Percentiles rank a stretch among this genome's conserved stretches.
Conservation (phyloP, 1,140 invertebrate species). For the Diabrotica virgifera region DNA sequence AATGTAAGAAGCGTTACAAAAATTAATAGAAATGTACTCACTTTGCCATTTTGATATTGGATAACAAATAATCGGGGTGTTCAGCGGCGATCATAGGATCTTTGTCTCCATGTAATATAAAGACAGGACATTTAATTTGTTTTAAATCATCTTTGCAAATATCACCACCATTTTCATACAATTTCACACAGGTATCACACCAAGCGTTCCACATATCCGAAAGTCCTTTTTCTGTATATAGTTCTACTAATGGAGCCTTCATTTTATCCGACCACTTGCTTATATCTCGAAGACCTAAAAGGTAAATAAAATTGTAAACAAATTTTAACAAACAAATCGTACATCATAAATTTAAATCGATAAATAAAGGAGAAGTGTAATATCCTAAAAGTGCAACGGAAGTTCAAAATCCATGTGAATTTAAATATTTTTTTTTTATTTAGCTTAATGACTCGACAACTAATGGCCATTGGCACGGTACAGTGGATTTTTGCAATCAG, state of each 20-base stretch:
- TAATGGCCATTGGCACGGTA: no score
- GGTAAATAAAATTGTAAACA: slow-evolving; percentile 17
- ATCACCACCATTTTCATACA: slow-evolving; percentile 64
- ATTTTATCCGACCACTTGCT: slow-evolving; percentile 77
- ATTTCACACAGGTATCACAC: slow-evolving; percentile 62
- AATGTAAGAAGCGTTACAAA: no score
- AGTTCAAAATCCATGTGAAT: no score
- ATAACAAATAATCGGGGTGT: slow-evolving; percentile 69
- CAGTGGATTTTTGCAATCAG: no score
- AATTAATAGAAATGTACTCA: slow-evolving; percentile 44
- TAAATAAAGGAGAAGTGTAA: no score
- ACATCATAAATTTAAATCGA: no score
- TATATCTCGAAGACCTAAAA: slow-evolving; percentile 62
- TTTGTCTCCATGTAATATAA: slow-evolving; percentile 79
- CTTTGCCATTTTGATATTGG: slow-evolving; percentile 64
- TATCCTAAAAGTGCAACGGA: no score
- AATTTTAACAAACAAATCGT: no score
- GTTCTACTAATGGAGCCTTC: slow-evolving; percentile 66
- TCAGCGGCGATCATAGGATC: slow-evolving; percentile 71
- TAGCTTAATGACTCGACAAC: no score
- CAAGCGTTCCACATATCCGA: slow-evolving; percentile 67
- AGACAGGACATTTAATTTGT: slow-evolving; percentile 68
- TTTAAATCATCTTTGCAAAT: slow-evolving; percentile 65
- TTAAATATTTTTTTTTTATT: no score
- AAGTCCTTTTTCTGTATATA: slow-evolving; percentile 77